A percentile compares a stretch with the other conserved stretches of the same genome.
Evolutionary conservation across 2,113 vertebrate genomes (phyloP).

Genomic region (Phainopepla nitens): DNA sequence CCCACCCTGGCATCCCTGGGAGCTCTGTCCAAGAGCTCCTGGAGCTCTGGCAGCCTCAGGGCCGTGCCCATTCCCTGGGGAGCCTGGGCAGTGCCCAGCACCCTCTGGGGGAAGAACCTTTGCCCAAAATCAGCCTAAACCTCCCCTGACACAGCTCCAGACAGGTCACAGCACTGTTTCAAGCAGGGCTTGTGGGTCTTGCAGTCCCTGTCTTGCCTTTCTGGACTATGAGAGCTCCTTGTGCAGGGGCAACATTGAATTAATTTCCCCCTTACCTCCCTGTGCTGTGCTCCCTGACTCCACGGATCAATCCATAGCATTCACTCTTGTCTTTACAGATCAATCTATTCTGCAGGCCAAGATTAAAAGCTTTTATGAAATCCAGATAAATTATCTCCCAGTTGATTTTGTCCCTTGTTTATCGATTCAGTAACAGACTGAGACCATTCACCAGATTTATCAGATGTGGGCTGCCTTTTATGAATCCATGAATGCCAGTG

Average conservation of each 20-base stretch:
- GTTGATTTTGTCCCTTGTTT: constrained; percentile 53
- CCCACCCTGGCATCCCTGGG: neutral
- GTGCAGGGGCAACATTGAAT: neutral
- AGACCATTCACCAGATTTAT: constrained; percentile 38
- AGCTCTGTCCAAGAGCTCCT: neutral
- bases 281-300: neutral
- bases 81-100: neutral
- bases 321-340: constrained; percentile 26
- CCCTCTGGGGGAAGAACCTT: neutral
- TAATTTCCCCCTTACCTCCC: neutral
- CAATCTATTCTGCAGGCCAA: neutral
- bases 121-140: rapidly evolving
- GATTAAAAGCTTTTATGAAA: constrained; percentile 50
- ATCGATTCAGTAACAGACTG: constrained; percentile 36
- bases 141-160: neutral
- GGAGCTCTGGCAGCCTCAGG: neutral
- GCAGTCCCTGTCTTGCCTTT: neutral
- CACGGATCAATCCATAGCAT: neutral
- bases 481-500: neutral
- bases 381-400: constrained; percentile 16
- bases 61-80: neutral
- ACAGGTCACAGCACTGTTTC: neutral
- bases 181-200: neutral
- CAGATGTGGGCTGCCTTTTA: constrained; percentile 7
- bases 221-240: neutral